Percentiles rank a stretch among this genome's conserved stretches.
phyloP scores from a whole-genome alignment of 2,888 invertebrate genomes.

The Aphidoletes aphidimyza region DNA sequence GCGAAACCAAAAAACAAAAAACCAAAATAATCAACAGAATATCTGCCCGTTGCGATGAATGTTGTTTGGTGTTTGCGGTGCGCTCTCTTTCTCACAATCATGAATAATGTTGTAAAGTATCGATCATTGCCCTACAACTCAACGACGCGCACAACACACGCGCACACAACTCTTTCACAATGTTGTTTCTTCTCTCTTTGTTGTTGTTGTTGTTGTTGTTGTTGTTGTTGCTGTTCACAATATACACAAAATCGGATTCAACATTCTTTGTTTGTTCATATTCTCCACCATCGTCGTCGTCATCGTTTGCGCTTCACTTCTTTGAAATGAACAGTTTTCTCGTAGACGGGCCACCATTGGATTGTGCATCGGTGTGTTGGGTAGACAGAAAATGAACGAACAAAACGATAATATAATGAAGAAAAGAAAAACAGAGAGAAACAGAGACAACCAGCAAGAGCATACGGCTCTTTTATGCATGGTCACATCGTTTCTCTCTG shows the following conservation, averaged over 20 bases:
- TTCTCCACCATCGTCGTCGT: neutral
- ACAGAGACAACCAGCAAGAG: neutral
- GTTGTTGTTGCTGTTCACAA: slow-evolving; percentile 1
- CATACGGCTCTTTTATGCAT: neutral
- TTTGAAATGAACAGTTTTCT: neutral
- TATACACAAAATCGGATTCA: slow-evolving; percentile 20
- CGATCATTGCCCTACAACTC: slow-evolving; percentile 38
- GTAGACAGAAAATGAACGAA: too few species aligned
- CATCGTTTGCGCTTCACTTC: neutral
- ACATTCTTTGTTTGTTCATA: neutral
- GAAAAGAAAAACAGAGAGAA: neutral
- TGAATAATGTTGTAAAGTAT: slow-evolving; percentile 30
- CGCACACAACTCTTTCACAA: neutral
- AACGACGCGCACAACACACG: neutral
- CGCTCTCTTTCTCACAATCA: neutral
- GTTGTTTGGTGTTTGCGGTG: too few species aligned
- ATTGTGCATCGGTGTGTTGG: neutral
- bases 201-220: neutral
- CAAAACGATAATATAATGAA: too few species aligned
- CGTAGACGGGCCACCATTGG: neutral
- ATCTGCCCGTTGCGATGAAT: too few species aligned
- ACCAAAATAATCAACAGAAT: too few species aligned
- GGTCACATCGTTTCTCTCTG: neutral
- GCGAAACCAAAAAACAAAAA: neutral
- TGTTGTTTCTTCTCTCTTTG: too few species aligned